Base-by-base conservation (phyloP, 2,888 invertebrate species). In the Spisula solida region DNA sequence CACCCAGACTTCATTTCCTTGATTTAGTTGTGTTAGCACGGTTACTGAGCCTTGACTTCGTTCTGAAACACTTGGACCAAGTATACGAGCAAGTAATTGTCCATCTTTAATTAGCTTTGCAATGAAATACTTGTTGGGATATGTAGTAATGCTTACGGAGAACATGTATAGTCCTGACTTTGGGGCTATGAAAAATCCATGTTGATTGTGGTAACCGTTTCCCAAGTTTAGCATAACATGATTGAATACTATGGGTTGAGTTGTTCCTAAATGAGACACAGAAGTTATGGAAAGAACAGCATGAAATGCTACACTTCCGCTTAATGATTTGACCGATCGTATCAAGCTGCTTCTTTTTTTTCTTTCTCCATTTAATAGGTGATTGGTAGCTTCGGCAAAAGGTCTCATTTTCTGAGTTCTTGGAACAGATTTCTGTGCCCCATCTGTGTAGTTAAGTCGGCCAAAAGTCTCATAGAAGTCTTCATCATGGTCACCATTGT, bases 111-210 rank as follows among this genome's bases (percentile, higher is more conserved):
- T 12, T 25, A 83, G 0, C 0, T 66, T 1, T 47, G 70, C 70
- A 18, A 31, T 48, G 18, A 51, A 48, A n/a, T 25, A 0, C 0
- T 2, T 18, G 41, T 34, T n/a, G 0, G 2, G 10, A 14, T 75
- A 0, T 12, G 48, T 31, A 18, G 70, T 48, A 2, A 83, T 29
- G 8, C 70, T 70, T 14, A 66, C 70, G 0, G 83, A 75, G 25
- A 83, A 83, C 1, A 83, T 16, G 41, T 83, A 83, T n/a, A 83
- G n/a, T 75, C 83, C 83, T 47, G 70, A 47, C 48, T 51, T 70
- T 75, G 83, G 83, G 25, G 83, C 75, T 12, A 83, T 83, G 25
- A 83, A 83, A 16, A 83, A 12, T 25, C 83, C 83, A 75, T 83
- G 83, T 25, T 83, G 83, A 51, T 70, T 75, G 20, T 83, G 83